phyloP scores from a whole-genome alignment of 2,113 vertebrate species.

The Cyprichromis sp. region DNA sequence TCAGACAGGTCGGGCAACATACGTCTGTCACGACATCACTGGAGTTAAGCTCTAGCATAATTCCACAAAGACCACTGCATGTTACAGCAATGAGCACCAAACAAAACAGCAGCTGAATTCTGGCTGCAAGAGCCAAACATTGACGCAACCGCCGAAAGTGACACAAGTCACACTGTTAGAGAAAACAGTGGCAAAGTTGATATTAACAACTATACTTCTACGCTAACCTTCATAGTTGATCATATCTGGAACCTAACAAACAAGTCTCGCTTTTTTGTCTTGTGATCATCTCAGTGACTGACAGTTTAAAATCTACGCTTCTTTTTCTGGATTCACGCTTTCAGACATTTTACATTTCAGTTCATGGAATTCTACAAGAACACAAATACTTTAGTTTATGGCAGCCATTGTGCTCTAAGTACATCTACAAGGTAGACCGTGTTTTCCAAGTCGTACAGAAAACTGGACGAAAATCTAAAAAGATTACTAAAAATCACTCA shows the following conservation, averaged over 20 bases:
- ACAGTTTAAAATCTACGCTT: not conserved
- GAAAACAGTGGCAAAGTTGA: not conserved
- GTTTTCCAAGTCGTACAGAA: not conserved
- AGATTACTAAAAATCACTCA: not conserved
- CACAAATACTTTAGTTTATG: not conserved
- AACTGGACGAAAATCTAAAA: not conserved
- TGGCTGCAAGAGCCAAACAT: not conserved
- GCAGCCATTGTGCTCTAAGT: not conserved
- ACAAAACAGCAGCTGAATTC: not conserved
- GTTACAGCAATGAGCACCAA: not conserved
- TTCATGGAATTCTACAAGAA: not conserved
- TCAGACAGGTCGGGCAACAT: slow-evolving; percentile 60
- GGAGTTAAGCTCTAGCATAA: not conserved
- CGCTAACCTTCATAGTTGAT: not conserved
- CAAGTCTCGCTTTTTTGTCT: not conserved
- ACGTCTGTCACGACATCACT: slow-evolving; percentile 33
- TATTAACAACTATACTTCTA: not conserved
- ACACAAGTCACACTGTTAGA: fast-evolving
- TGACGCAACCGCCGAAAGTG: not conserved
- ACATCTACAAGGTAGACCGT: not conserved
- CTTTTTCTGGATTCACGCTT: not conserved
- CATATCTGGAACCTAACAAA: not conserved
- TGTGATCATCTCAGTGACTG: not conserved
- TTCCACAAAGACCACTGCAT: not conserved
- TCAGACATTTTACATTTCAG: not conserved